Conservation (phyloP, 2,113 vertebrate species). For the Cryptotis parvus region DNA sequence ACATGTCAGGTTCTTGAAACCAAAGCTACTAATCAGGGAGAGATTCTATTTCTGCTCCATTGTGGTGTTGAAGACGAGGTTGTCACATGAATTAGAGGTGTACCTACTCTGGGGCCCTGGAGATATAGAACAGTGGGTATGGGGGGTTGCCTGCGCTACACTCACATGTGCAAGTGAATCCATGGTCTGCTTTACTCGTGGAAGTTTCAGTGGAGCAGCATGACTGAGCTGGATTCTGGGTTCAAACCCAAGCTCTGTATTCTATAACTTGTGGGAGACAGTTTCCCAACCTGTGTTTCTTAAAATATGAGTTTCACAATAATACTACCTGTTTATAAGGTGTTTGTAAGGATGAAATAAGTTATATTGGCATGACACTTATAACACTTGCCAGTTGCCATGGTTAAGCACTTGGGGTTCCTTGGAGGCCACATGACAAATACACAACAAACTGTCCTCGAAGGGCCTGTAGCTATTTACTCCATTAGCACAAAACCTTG, state of each 20-base stretch:
- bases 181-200: background rate
- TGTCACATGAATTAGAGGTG: background rate
- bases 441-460: background rate
- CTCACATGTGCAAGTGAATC: background rate
- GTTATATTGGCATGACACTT: background rate
- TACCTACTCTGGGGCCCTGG: background rate
- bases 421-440: background rate
- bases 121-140: background rate
- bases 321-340: background rate
- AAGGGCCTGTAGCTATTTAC: background rate
- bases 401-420: background rate
- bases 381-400: background rate
- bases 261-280: background rate
- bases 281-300: background rate
- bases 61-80: background rate
- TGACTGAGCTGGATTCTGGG: background rate
- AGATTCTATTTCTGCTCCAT: background rate
- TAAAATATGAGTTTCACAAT: background rate
- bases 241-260: background rate
- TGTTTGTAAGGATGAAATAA: background rate
- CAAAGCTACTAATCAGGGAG: background rate
- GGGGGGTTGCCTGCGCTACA: background rate
- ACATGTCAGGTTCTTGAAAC: background rate
- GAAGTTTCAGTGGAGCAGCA: background rate
- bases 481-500: constrained; percentile 11